Evolutionary conservation across 2,797 vertebrate species (phyloP), one percentile per base, ranked within the genome.

Genomic region (Propithecus deckenii): DNA sequence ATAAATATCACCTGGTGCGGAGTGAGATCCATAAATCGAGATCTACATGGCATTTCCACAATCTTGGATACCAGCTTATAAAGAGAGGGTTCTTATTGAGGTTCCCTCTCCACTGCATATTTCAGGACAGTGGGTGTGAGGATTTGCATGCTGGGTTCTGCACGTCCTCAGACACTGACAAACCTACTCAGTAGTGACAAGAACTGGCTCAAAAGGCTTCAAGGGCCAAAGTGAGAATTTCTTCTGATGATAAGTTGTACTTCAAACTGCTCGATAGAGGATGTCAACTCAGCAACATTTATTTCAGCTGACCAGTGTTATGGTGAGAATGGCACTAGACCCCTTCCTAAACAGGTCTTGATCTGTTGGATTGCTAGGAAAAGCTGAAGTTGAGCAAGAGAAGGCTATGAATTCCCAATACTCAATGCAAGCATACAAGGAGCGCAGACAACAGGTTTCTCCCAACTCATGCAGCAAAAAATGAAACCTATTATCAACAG

Each of bases 251-350:
- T 35, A 92, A 97, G 94, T 94, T 93, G 46, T 93, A 79, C 91
- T 92, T 86, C 97, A 96, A 98, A 97, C 57, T 96, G 41, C 67
- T 97, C 86, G 95, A 67, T 67, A 96, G 84, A 98, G 80, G 87
- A 81, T 74, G 87, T 90, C 79, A 63, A 69, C 95, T 86, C 35
- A 94, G 63, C 79, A 95, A 93, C 14, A 89, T 96, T 96, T 96
- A 97, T 98, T 98, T 93, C 86, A 86, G 52, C 89, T 79, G 46
- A 52, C 43, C 91, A 95, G 80, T 92, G 83, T 50, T 83, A 79
- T 57, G 95, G 91, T 89, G n/a, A 97, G 84, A 95, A 96, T 67
- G 2, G 13, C 55, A 97, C 57, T 78, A 74, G 61, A 43, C 20
- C 32, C n/a, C 72, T 97, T 25, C 86, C 46, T 93, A 95, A 97